Evolutionary conservation across 1,140 invertebrate species (phyloP).

Genomic region (Lucilia sericata): DNA sequence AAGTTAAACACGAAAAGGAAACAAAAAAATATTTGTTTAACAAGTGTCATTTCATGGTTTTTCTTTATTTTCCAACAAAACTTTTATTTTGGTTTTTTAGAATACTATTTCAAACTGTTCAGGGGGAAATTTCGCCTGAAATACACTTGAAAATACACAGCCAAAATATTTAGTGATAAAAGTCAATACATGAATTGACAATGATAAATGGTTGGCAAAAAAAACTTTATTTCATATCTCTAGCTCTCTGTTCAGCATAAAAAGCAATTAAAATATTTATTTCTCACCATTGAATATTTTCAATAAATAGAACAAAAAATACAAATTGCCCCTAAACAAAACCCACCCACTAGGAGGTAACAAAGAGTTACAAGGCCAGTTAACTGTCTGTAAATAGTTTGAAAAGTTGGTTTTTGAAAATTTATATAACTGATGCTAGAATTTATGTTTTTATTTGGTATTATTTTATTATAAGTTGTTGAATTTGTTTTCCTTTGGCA

Average conservation of each 20-base stretch:
- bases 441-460: background rate
- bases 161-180: background rate
- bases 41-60: constrained; percentile 9
- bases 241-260: background rate
- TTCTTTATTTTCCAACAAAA: background rate
- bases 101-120: background rate
- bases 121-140: background rate
- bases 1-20: too few relatives aligned
- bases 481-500: background rate
- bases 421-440: too few relatives aligned
- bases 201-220: background rate
- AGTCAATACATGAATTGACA: constrained; percentile 6
- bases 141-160: background rate
- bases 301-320: background rate
- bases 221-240: background rate
- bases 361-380: background rate
- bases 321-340: background rate
- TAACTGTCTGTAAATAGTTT: background rate
- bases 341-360: background rate
- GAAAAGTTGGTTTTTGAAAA: too few relatives aligned
- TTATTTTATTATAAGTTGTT: background rate
- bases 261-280: constrained; percentile 29
- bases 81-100: background rate
- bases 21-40: background rate
- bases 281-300: constrained; percentile 12